Percentiles rank a stretch among this genome's conserved stretches.
These are phyloP conservation scores for Gobionotothen gibberifrons DNA, from an alignment of 2,797 vertebrate genomes.

Conservation along the genomic window DNA sequence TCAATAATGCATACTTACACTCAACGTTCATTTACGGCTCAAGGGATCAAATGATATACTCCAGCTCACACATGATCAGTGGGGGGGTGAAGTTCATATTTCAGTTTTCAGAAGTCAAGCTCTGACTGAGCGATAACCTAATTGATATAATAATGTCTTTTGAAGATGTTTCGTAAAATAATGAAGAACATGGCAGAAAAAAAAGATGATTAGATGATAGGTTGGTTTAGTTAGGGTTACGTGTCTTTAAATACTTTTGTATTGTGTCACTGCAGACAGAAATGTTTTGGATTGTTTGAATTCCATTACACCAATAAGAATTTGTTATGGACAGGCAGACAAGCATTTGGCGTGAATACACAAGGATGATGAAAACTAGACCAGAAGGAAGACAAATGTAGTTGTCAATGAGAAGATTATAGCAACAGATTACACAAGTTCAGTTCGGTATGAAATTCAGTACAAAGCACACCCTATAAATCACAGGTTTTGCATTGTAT, in stretches of 20 bases:
- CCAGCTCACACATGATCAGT: background rate
- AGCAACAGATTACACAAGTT: background rate
- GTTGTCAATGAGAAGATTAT: background rate
- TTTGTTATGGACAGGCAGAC: background rate
- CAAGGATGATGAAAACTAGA: background rate
- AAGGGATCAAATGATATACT: conserved; percentile 40
- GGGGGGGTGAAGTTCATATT: conserved; percentile 18
- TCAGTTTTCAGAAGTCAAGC: conserved; percentile 18
- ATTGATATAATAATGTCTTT: conserved; percentile 2
- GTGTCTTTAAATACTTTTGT: background rate
- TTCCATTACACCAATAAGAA: conserved; percentile 13
- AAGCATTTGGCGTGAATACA: background rate
- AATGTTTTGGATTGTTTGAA: conserved; percentile 1
- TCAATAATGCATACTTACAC: conserved; percentile 44
- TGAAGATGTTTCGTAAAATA: background rate
- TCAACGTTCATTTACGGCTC: conserved; percentile 25
- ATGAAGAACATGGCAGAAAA: background rate
- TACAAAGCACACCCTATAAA: background rate
- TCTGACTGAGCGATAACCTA: conserved; percentile 7
- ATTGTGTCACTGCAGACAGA: background rate
- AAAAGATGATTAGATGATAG: background rate
- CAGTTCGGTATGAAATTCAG: background rate
- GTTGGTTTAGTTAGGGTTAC: background rate
- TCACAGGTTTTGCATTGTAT: background rate
- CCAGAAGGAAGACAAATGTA: background rate